Base-by-base conservation (phyloP, 2,888 invertebrate genomes). In the Drosophila greeni region DNA sequence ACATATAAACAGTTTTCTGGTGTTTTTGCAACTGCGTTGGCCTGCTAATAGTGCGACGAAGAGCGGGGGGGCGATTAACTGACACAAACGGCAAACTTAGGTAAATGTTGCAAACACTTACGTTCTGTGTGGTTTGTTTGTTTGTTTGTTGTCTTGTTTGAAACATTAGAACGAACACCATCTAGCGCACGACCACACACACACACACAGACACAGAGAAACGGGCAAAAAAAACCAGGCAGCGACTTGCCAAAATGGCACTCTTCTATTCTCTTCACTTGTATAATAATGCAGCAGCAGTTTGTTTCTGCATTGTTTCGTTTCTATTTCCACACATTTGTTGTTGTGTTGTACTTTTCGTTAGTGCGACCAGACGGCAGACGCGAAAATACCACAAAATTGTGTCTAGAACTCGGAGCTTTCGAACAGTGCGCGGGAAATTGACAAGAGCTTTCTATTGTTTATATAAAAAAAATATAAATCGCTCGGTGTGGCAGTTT, bases 81-180 rank as follows among this genome's bases (percentile, higher is more conserved):
- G 40, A 34, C 53, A 34, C 53, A 56, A 57, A 58, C 57, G 33
- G 40, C 37, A 11, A 39, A 33, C 26, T 53, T 20, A 5, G 29
- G 60, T 29, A 64, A 64, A 61, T 42, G 51, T 40, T 66, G 49
- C 68, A 66, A 36, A 14, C 43, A 67, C 68, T 62, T 51, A 57
- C 68, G 39, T 53, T 53, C 53, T 53, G 45, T 53, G 24, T 31
- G 36, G 26, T 45, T 48, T 66, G 34, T 34, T 66, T 56, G 26
- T 42, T 42, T 39, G 42, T 47, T 47, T 52, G 24, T 48, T 42
- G 23, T 20, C 42, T 40, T 20, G 47, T 43, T 26, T 29, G 36
- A 20, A 47, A 31, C 29, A 33, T 48, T 45, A 51, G 49, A 26
- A 55, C 31, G 29, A 24, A 40, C 33, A 60, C 40, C 16, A 29